These are phyloP conservation scores for Casuarius casuarius DNA, from an alignment of 2,113 vertebrate genomes.

Conservation along the genomic window DNA sequence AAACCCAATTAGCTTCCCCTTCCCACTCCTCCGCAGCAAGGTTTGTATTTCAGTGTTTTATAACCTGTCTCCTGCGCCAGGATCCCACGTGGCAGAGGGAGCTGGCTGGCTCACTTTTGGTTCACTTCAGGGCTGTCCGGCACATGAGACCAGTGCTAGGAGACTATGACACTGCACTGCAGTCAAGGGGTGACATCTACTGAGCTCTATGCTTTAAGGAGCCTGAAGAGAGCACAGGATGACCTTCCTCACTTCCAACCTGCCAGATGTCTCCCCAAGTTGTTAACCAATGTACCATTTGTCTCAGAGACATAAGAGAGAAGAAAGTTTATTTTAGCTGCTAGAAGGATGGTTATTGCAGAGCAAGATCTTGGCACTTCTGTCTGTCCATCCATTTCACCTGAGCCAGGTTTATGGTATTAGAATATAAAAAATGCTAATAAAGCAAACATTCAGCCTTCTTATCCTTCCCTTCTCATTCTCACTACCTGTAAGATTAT, in stretches of 20 bases:
- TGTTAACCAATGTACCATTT: background rate
- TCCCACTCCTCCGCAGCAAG: slow-evolving; percentile 4
- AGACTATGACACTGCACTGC: background rate
- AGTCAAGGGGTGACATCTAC: background rate
- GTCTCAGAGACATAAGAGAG: background rate
- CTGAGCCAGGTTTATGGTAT: background rate
- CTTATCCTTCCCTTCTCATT: background rate
- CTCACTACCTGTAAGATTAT: background rate
- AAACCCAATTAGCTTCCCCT: slow-evolving; percentile 11
- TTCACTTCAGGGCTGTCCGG: background rate
- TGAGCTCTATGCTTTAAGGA: background rate
- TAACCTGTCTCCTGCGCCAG: background rate
- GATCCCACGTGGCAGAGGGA: background rate
- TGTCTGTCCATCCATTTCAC: background rate
- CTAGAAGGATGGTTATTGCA: background rate
- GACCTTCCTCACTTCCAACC: background rate
- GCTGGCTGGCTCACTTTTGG: background rate
- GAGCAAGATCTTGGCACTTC: background rate
- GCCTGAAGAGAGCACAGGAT: background rate
- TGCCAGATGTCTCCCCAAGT: background rate
- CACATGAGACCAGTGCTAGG: background rate
- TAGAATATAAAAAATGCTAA: background rate
- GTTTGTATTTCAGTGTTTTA: background rate
- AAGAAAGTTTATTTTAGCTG: slow-evolving; percentile 22
- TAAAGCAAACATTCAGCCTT: background rate